phyloP scores from a whole-genome alignment of 2,113 vertebrate species.

The Stigmatopora argus region DNA sequence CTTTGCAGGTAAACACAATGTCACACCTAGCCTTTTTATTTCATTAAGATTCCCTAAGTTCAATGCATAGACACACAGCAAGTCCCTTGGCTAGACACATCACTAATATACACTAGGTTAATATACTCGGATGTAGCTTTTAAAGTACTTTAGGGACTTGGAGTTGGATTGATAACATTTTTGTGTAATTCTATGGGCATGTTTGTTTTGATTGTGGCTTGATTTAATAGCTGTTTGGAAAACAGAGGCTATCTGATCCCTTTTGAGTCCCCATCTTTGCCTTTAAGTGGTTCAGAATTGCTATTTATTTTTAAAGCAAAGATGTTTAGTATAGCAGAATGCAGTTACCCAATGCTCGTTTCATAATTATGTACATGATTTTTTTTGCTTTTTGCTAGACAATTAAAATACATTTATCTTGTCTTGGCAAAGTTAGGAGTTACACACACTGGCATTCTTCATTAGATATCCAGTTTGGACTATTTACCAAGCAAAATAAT shows the following conservation, averaged over 20 bases:
- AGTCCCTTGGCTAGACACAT: constrained; percentile 49
- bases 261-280: background rate
- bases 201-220: constrained; percentile 18
- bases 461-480: background rate
- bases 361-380: background rate
- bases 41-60: constrained; percentile 57
- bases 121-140: constrained; percentile 44
- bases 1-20: constrained; percentile 52
- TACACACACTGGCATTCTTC: background rate
- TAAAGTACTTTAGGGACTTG: constrained; percentile 40
- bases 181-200: constrained; percentile 14
- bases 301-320: background rate
- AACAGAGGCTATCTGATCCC: background rate
- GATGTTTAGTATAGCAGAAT: background rate
- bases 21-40: constrained; percentile 55
- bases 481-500: background rate
- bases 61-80: constrained; percentile 42
- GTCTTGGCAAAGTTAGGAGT: background rate
- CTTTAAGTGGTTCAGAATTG: background rate
- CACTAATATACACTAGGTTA: constrained; percentile 38
- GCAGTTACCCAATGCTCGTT: background rate
- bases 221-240: constrained; percentile 6
- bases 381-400: background rate
- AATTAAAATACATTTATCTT: background rate
- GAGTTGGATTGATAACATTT: constrained; percentile 20